These are phyloP conservation scores for Quadroppia sp. DNA, from an alignment of 2,888 invertebrate genomes.

Conservation along the genomic window DNA sequence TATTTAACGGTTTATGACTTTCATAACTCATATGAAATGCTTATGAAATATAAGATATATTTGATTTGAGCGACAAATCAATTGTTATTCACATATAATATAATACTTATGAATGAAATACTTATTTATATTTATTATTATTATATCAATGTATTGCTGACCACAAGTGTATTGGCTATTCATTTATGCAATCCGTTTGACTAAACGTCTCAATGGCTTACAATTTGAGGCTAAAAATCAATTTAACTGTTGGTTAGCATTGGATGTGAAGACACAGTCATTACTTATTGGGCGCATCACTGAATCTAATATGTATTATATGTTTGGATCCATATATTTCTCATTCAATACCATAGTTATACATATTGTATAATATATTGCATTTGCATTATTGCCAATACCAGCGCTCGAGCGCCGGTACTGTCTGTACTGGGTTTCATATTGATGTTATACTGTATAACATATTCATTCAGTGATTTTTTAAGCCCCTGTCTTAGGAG, in stretches of 20 bases:
- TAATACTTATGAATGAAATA: no score
- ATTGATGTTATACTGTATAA: no score
- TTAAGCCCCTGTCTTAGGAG: conserved; percentile 3
- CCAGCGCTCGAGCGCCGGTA: no score
- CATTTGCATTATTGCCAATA: conserved; percentile 36
- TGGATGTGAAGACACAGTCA: conserved; percentile 1
- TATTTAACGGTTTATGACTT: no score
- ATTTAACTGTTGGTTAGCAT: conserved; percentile 7
- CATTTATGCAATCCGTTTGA: conserved; percentile 3
- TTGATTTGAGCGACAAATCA: background rate
- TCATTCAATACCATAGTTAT: no score
- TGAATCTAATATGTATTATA: conserved; percentile 17
- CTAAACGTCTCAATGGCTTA: conserved; percentile 7
- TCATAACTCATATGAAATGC: no score
- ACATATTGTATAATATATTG: conserved; percentile 33
- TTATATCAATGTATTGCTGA: background rate
- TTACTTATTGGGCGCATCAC: conserved; percentile 35
- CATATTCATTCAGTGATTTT: conserved; percentile 36
- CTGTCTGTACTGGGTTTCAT: no score
- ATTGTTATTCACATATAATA: background rate
- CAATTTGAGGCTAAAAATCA: conserved; percentile 10
- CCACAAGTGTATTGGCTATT: background rate
- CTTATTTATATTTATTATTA: no score
- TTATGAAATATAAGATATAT: no score
- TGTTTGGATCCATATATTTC: background rate